phyloP scores from a whole-genome alignment of 2,797 vertebrate genomes.

The Falco rusticolus region DNA sequence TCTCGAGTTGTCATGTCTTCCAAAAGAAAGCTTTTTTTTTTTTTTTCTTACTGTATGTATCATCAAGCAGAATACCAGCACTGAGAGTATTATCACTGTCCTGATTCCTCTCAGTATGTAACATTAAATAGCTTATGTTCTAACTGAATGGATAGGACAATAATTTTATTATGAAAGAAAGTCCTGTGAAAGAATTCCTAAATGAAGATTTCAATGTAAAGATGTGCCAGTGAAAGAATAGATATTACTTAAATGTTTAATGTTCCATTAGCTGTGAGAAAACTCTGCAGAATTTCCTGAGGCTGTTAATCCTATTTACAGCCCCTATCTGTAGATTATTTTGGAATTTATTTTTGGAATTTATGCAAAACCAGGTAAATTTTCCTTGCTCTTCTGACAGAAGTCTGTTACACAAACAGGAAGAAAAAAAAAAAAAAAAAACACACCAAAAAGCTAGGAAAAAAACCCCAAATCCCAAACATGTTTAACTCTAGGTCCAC shows the following conservation, averaged over 20 bases:
- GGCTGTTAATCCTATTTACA: background rate
- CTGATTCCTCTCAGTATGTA: background rate
- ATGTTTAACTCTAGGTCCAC: background rate
- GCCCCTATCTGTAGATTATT: background rate
- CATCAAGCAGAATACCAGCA: background rate
- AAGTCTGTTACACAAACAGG: background rate
- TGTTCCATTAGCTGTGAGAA: background rate
- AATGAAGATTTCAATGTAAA: background rate
- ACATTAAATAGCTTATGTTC: background rate
- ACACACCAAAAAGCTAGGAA: accelerated
- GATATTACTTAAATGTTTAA: background rate
- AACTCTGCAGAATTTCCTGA: background rate
- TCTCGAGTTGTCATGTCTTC: background rate
- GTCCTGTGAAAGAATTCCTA: background rate
- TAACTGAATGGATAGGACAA: background rate
- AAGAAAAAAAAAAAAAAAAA: background rate
- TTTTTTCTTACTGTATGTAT: background rate
- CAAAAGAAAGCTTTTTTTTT: background rate
- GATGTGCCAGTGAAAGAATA: background rate
- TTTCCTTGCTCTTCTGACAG: background rate
- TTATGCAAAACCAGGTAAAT: background rate
- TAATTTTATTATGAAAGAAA: background rate
- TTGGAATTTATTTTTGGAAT: background rate
- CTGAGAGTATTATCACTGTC: background rate
- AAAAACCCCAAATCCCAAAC: background rate